phyloP scores from a whole-genome alignment of 2,797 vertebrate species.

The Tapera naevia region DNA sequence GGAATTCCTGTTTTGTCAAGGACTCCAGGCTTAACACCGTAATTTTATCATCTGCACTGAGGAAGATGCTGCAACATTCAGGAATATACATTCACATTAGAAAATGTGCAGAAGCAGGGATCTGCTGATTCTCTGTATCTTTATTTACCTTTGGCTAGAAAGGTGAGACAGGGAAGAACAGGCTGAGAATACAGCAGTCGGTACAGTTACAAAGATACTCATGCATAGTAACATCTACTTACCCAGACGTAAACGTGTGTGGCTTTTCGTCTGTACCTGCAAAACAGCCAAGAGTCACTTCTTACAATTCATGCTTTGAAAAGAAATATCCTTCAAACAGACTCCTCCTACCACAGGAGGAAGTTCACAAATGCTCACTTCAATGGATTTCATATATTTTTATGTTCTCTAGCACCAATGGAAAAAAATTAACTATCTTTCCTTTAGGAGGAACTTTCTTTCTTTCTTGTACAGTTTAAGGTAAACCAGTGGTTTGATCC shows the following conservation, averaged over 20 bases:
- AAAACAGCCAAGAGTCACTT: slow-evolving; percentile 26
- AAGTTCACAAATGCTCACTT: not conserved
- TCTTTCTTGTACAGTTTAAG: not conserved
- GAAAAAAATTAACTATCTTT: not conserved
- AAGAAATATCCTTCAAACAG: not conserved
- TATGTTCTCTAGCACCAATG: not conserved
- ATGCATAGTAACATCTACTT: not conserved
- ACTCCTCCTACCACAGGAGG: not conserved
- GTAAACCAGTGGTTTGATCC: not conserved
- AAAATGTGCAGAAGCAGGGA: not conserved
- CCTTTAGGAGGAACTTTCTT: not conserved
- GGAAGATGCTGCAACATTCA: not conserved
- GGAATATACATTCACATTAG: not conserved
- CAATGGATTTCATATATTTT: not conserved
- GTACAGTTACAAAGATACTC: not conserved
- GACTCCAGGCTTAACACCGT: not conserved
- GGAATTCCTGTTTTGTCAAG: not conserved
- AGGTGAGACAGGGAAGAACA: not conserved
- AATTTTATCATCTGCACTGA: not conserved
- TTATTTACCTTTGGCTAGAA: not conserved
- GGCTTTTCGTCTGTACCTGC: slow-evolving; percentile 51
- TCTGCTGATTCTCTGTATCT: not conserved
- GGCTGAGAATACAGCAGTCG: not conserved
- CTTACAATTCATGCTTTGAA: not conserved
- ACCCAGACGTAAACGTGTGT: slow-evolving; percentile 14